Evolutionary conservation across 1,140 invertebrate genomes (phyloP).

Genomic region (Drosophila biarmipes): DNA sequence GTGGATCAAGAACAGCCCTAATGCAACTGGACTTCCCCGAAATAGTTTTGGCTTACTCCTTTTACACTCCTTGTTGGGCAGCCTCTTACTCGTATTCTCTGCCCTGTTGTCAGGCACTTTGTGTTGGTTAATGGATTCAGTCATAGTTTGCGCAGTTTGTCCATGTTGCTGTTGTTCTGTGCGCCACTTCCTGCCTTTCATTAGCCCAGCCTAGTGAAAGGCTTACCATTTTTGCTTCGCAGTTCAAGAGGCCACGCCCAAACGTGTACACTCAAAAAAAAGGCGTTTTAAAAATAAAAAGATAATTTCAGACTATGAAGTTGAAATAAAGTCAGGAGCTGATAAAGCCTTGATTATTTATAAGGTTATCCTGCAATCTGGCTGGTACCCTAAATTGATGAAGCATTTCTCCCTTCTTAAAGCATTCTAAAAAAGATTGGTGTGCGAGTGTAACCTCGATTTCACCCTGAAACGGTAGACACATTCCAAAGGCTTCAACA

Average conservation of each 20-base stretch:
- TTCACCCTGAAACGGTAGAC: constrained; percentile 18
- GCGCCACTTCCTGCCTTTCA: constrained; percentile 34
- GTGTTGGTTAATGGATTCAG: constrained; percentile 48
- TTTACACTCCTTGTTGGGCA: neutral
- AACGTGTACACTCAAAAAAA: constrained; percentile 16
- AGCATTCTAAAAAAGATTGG: too few relatives aligned
- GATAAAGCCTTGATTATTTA: too few relatives aligned
- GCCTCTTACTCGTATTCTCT: constrained; percentile 5
- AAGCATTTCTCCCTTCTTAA: too few relatives aligned
- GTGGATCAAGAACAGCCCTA: constrained; percentile 49
- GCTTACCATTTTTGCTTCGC: constrained; percentile 25
- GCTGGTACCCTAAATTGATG: too few relatives aligned
- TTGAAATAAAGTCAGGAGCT: too few relatives aligned
- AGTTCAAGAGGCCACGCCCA: constrained; percentile 46
- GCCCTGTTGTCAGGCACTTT: constrained; percentile 10
- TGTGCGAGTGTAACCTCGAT: constrained; percentile 4
- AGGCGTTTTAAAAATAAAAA: too few relatives aligned
- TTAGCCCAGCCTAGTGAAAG: constrained; percentile 22
- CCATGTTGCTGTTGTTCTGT: constrained; percentile 19
- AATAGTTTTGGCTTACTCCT: constrained; percentile 4
- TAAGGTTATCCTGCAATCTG: too few relatives aligned
- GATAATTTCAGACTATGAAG: neutral
- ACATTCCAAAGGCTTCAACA: constrained; percentile 61
- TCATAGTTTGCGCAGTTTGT: constrained; percentile 12
- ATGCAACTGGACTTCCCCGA: constrained; percentile 23